Percentiles rank a stretch among this genome's conserved stretches.
These are phyloP conservation scores for Chloroceryle amazona DNA, from an alignment of 2,797 vertebrate genomes.

Conservation along the genomic window DNA sequence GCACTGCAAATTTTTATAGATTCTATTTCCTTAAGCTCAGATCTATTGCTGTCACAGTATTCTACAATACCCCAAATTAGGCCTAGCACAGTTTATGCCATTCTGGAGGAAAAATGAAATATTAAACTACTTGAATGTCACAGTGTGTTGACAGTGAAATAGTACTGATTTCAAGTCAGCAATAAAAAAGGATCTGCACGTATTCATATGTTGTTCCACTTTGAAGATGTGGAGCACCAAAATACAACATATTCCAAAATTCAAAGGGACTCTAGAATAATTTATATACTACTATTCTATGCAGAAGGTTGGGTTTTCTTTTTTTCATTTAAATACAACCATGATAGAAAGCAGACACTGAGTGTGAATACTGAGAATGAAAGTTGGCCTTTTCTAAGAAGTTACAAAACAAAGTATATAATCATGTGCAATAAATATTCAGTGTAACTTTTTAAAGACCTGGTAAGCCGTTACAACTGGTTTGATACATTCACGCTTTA, in stretches of 20 bases:
- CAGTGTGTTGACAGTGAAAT: constrained; percentile 33
- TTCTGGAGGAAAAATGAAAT: constrained; percentile 75
- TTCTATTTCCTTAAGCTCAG: constrained; percentile 48
- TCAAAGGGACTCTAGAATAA: constrained; percentile 39
- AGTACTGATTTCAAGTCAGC: constrained; percentile 34
- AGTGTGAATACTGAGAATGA: not conserved
- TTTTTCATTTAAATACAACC: not conserved
- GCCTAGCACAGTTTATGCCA: constrained; percentile 68
- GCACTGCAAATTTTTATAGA: not conserved
- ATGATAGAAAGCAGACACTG: not conserved
- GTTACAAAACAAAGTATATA: not conserved
- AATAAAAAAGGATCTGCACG: not conserved
- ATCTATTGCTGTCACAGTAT: constrained; percentile 39
- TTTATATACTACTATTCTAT: not conserved
- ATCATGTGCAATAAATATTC: not conserved
- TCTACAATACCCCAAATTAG: constrained; percentile 72
- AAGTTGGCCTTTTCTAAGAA: not conserved
- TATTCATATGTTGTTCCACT: not conserved
- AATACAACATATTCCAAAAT: not conserved
- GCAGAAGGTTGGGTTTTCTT: not conserved
- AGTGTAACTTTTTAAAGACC: not conserved
- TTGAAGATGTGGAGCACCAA: not conserved
- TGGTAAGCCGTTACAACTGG: not conserved
- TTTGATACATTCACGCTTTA: not conserved
- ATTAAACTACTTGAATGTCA: constrained; percentile 69